Evolutionary conservation across 2,888 invertebrate genomes (phyloP).

Genomic region (Meiosimyza decipiens): DNA sequence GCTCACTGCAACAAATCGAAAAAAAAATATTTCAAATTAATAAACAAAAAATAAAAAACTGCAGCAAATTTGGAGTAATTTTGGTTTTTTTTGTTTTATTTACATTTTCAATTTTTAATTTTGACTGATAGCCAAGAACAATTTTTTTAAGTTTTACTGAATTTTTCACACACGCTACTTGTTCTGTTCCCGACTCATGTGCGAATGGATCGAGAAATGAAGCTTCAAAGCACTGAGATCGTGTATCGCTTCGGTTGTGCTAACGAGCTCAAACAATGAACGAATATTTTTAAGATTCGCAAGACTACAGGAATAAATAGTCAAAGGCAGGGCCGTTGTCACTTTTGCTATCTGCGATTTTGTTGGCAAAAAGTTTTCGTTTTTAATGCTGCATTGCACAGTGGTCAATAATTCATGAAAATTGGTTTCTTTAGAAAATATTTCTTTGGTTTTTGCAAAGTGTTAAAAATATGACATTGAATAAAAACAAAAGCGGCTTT

Average conservation of each 20-base stretch:
- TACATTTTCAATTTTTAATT: not conserved
- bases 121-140: conserved; percentile 8
- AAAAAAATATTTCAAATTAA: too few relatives aligned
- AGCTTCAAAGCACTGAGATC: not conserved
- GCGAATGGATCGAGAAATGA: not conserved
- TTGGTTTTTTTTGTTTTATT: not conserved
- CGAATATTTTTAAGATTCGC: not conserved
- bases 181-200: not conserved
- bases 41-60: too few relatives aligned
- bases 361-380: not conserved
- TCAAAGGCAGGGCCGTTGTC: too few relatives aligned
- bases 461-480: too few relatives aligned
- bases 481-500: too few relatives aligned
- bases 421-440: too few relatives aligned
- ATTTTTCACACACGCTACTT: not conserved
- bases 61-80: not conserved
- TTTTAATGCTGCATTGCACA: too few relatives aligned
- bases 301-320: too few relatives aligned
- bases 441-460: too few relatives aligned
- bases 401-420: too few relatives aligned
- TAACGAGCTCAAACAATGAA: conserved; percentile 4
- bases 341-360: not conserved
- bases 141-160: not conserved
- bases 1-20: too few relatives aligned
- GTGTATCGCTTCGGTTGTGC: not conserved